Percentiles rank a stretch among this genome's conserved stretches.
These are phyloP conservation scores for Hypanus sabinus DNA, from an alignment of 2,113 vertebrate genomes.

Conservation along the genomic window DNA sequence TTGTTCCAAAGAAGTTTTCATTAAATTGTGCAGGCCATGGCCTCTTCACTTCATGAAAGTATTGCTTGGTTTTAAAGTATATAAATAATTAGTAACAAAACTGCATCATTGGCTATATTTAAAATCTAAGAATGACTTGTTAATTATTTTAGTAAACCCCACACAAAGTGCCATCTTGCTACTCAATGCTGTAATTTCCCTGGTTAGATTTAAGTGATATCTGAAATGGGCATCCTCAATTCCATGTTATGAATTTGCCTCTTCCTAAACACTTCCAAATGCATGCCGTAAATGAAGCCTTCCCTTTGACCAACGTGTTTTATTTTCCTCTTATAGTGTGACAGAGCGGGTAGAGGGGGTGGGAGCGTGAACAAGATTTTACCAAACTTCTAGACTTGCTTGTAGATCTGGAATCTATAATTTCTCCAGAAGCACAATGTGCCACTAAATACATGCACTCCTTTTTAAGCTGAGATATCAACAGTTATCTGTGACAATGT, in stretches of 20 bases:
- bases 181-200: not conserved
- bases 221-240: not conserved
- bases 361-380: not conserved
- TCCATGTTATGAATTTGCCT: not conserved
- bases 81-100: not conserved
- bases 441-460: not conserved
- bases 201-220: not conserved
- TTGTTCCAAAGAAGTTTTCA: not conserved
- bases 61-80: not conserved
- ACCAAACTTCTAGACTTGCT: not conserved
- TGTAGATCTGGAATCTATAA: not conserved
- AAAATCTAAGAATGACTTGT: not conserved
- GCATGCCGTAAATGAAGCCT: not conserved
- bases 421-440: not conserved
- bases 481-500: conserved; percentile 87
- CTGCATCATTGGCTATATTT: not conserved
- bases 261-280: not conserved
- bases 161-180: not conserved
- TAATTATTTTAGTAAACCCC: not conserved
- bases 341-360: too few relatives aligned
- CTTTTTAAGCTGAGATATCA: conserved; percentile 77
- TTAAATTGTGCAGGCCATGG: not conserved
- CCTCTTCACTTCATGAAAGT: not conserved
- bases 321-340: not conserved
- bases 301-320: not conserved